These are phyloP conservation scores for Phoxinus dragarum DNA, from an alignment of 2,797 vertebrate species.

Conservation along the genomic window DNA sequence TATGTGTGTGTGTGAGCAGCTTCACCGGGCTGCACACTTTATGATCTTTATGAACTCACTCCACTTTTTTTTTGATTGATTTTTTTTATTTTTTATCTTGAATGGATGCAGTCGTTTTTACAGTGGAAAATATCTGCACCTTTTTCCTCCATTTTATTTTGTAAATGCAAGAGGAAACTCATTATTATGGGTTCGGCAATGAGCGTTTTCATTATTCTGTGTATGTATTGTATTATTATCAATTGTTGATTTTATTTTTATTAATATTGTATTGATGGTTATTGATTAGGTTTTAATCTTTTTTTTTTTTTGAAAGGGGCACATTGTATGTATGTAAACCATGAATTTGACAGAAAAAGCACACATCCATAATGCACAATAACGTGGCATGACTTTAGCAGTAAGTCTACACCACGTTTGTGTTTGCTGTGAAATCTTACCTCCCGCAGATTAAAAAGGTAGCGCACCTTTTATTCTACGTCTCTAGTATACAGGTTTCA, in stretches of 20 bases:
- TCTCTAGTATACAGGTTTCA: conserved; percentile 1
- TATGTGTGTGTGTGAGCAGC: background rate
- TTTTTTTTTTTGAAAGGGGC: conserved; percentile 67
- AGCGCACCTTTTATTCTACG: conserved; percentile 12
- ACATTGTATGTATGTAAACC: conserved; percentile 69
- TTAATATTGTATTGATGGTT: conserved; percentile 75
- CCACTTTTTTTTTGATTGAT: conserved; percentile 55
- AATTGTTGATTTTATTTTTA: conserved; percentile 81
- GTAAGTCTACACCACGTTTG: conserved; percentile 15
- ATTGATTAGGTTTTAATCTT: conserved; percentile 65
- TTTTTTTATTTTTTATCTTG: background rate
- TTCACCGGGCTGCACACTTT: conserved; percentile 62
- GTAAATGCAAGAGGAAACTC: conserved; percentile 65
- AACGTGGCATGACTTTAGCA: conserved; percentile 47
- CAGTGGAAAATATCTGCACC: conserved; percentile 43
- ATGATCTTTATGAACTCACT: conserved; percentile 58
- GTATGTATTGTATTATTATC: conserved; percentile 85
- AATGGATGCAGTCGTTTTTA: conserved; percentile 63
- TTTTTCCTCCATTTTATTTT: conserved; percentile 67
- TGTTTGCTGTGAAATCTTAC: conserved; percentile 40
- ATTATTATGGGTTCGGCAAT: conserved; percentile 73
- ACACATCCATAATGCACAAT: conserved; percentile 58
- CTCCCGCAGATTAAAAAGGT: conserved; percentile 14
- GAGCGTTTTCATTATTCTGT: conserved; percentile 68
- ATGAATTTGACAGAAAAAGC: conserved; percentile 65